Percentiles rank a stretch among this genome's conserved stretches.
These are phyloP conservation scores for Mormoops blainvillei DNA, from an alignment of 2,113 vertebrate species.

Conservation along the genomic window DNA sequence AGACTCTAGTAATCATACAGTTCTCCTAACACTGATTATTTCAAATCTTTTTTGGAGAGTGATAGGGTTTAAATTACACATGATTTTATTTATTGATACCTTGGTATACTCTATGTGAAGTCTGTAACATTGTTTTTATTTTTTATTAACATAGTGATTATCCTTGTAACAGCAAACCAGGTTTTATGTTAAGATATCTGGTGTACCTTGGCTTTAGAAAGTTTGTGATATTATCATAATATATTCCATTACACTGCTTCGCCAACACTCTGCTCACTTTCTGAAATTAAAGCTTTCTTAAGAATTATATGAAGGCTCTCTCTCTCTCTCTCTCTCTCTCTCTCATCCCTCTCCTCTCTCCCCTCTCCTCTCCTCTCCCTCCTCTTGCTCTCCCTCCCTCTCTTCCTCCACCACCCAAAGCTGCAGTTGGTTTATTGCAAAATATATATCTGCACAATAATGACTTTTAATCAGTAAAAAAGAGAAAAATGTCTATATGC, in stretches of 20 bases:
- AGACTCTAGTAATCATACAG: background rate
- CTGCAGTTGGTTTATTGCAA: background rate
- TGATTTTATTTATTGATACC: background rate
- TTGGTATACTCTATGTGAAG: background rate
- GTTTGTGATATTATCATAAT: background rate
- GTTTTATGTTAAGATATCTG: background rate
- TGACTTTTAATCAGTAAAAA: background rate
- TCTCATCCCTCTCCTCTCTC: background rate
- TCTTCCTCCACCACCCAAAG: background rate
- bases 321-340: background rate
- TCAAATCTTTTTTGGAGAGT: background rate
- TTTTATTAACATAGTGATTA: background rate
- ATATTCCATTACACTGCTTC: background rate
- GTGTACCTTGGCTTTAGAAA: background rate
- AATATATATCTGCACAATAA: background rate
- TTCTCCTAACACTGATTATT: background rate
- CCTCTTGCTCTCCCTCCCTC: background rate
- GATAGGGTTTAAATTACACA: background rate
- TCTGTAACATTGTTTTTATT: background rate
- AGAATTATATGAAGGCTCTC: background rate
- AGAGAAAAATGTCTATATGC: background rate
- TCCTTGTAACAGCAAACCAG: background rate
- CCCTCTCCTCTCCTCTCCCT: too few species aligned
- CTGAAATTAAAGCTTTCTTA: background rate
- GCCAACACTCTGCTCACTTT: background rate